Percentiles rank a stretch among this genome's conserved stretches.
Evolutionary conservation across 2,797 vertebrate genomes (phyloP).

Genomic region (Falco novaeseelandiae): DNA sequence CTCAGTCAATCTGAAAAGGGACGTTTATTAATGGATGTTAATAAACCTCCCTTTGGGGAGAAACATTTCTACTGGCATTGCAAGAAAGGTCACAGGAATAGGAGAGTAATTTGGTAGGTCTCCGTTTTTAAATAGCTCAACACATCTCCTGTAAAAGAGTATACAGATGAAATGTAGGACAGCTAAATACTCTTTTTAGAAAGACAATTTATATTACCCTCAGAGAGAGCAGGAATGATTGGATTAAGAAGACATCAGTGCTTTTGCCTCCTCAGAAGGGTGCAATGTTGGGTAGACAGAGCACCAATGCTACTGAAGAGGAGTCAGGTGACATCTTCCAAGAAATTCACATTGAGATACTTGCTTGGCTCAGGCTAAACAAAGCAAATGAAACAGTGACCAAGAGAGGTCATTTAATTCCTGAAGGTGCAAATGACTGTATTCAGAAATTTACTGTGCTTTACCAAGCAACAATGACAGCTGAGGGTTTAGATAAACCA

Average conservation of each 20-base stretch:
- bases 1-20: neutral
- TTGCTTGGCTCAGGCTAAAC: neutral
- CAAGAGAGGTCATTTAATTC: neutral
- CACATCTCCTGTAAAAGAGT: neutral
- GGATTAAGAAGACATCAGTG: neutral
- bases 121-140: neutral
- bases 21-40: neutral
- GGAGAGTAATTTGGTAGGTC: neutral
- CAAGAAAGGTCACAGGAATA: neutral
- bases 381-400: neutral
- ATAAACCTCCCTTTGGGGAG: too few relatives aligned
- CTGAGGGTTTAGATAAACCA: neutral
- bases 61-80: neutral
- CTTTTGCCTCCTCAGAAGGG: neutral
- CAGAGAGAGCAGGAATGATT: neutral
- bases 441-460: neutral
- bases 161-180: neutral
- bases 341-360: neutral
- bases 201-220: neutral
- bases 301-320: neutral
- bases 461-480: neutral
- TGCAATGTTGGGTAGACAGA: neutral
- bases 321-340: neutral
- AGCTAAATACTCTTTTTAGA: neutral
- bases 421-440: neutral